These are phyloP conservation scores for Peromyscus maniculatus DNA, from an alignment of 2,113 vertebrate species.

Conservation along the genomic window DNA sequence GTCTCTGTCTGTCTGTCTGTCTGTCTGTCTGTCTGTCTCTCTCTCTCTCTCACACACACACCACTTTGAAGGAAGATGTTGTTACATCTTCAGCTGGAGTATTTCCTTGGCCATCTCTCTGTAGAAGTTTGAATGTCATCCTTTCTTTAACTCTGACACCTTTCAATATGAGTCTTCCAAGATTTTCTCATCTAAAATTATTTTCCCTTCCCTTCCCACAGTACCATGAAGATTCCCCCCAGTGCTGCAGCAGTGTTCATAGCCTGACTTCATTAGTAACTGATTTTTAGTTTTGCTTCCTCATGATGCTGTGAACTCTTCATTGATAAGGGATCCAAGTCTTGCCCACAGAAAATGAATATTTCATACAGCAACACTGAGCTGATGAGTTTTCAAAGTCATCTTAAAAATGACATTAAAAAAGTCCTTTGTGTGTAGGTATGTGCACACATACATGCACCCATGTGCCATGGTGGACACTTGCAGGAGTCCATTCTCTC, in stretches of 20 bases:
- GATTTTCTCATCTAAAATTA: conserved; percentile 41
- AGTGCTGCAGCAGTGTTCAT: neutral
- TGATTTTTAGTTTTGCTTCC: conserved; percentile 51
- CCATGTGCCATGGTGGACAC: neutral
- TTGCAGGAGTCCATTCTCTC: neutral
- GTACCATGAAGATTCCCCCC: neutral
- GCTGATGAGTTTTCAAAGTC: conserved; percentile 11
- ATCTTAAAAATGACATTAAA: neutral
- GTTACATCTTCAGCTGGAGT: neutral
- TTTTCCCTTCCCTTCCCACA: neutral
- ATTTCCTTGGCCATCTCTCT: neutral
- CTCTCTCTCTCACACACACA: neutral
- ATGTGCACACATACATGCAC: neutral
- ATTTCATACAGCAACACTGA: neutral
- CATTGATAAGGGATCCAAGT: neutral
- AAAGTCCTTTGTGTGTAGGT: neutral
- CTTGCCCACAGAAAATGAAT: neutral
- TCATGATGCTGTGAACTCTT: neutral
- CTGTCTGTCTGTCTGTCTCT: no score
- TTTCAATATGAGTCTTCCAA: conserved; percentile 41
- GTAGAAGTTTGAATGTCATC: neutral
- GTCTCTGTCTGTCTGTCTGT: no score
- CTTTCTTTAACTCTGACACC: neutral
- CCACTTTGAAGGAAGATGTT: neutral
- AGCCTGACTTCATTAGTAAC: neutral